Percentiles rank a stretch among this genome's conserved stretches.
phyloP scores from a whole-genome alignment of 2,888 invertebrate genomes.

The Thereva unica region DNA sequence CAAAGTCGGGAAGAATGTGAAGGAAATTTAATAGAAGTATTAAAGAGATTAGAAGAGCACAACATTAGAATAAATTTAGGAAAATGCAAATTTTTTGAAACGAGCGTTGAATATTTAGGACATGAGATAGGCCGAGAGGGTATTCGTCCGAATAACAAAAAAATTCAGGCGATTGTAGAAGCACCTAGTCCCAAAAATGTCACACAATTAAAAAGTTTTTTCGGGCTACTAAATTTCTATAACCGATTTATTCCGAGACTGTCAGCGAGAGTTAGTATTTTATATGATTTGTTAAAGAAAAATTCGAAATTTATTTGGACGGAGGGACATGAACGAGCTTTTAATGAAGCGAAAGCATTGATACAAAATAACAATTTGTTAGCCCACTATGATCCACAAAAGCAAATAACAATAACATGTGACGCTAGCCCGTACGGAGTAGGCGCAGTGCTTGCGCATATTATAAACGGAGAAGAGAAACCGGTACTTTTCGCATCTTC shows the following conservation, averaged over 20 bases:
- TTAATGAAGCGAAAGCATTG: background rate
- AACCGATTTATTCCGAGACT: background rate
- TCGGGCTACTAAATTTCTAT: background rate
- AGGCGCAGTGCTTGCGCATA: too few relatives aligned
- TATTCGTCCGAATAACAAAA: background rate
- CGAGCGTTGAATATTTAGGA: constrained; percentile 17
- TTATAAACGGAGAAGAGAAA: too few relatives aligned
- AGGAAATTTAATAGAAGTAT: too few relatives aligned
- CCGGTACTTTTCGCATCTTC: too few relatives aligned
- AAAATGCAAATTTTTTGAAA: constrained; percentile 41
- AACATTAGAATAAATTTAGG: constrained; percentile 39
- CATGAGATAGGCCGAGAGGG: background rate
- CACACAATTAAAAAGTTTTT: background rate
- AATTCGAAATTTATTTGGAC: background rate
- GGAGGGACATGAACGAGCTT: background rate
- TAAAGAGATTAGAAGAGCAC: constrained; percentile 37
- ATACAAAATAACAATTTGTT: constrained; percentile 30
- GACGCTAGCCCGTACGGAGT: too few relatives aligned
- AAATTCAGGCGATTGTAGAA: background rate
- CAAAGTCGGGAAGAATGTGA: too few relatives aligned
- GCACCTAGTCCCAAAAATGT: background rate
- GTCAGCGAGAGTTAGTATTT: background rate
- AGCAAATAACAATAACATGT: too few relatives aligned
- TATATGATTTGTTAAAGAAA: too few relatives aligned
- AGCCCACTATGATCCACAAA: constrained; percentile 27